These are phyloP conservation scores for Eupelmus urozonus DNA, from an alignment of 2,888 invertebrate genomes.

Conservation along the genomic window DNA sequence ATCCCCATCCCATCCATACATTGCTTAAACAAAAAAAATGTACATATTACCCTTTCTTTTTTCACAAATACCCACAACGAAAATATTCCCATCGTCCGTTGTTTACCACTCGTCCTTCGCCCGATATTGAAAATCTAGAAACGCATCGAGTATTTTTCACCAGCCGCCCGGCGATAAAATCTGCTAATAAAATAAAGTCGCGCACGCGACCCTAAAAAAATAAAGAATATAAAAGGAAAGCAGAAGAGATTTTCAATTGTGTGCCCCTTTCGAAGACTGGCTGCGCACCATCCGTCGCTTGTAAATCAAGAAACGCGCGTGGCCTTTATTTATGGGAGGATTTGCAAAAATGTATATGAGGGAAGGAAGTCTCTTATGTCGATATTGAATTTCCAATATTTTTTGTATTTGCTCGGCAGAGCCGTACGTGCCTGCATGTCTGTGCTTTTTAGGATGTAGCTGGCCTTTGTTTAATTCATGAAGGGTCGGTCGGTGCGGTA, in stretches of 20 bases:
- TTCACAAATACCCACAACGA: neutral
- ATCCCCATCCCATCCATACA: too few species aligned
- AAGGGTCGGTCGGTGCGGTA: neutral
- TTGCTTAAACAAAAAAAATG: too few species aligned
- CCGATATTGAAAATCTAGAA: constrained; percentile 43
- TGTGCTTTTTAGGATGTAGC: constrained; percentile 3
- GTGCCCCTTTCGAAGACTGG: neutral
- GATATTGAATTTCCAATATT: constrained; percentile 11
- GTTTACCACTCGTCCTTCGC: neutral
- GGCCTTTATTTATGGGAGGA: constrained; percentile 62
- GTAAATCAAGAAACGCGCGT: constrained; percentile 19
- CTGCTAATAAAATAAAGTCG: constrained; percentile 38
- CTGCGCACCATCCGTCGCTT: neutral
- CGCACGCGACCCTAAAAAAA: neutral
- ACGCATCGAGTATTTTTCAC: neutral
- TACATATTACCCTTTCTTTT: neutral
- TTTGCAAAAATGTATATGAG: constrained; percentile 54
- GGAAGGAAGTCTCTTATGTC: neutral
- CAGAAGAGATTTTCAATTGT: constrained; percentile 6
- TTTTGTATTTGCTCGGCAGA: neutral
- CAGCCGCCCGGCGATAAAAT: constrained; percentile 15
- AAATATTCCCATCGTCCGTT: neutral
- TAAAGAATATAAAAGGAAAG: neutral
- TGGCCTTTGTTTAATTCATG: constrained; percentile 32
- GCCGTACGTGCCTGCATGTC: constrained; percentile 3